phyloP scores from a whole-genome alignment of 2,888 invertebrate genomes.

The Subacronicta megacephala region DNA sequence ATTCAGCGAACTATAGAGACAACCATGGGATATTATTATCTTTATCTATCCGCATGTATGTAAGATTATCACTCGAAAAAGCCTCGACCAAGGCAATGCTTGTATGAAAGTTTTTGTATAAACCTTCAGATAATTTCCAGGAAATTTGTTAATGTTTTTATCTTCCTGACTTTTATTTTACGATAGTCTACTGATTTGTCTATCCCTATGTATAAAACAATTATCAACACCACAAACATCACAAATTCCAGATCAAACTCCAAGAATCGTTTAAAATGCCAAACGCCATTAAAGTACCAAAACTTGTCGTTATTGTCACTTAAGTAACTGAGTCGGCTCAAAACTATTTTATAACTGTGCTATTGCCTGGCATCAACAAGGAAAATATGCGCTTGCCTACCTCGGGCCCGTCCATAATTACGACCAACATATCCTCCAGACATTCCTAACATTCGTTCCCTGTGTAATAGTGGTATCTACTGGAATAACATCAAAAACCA shows the following conservation, averaged over 20 bases:
- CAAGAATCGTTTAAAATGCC: constrained; percentile 18
- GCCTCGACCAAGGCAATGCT: no score
- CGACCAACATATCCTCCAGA: constrained; percentile 56
- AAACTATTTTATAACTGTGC: constrained; percentile 54
- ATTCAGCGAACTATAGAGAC: no score
- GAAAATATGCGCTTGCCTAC: constrained; percentile 55
- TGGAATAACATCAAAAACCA: constrained; percentile 5
- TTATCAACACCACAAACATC: constrained; percentile 10
- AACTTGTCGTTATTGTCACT: constrained; percentile 47
- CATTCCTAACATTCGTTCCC: constrained; percentile 66
- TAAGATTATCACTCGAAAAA: no score
- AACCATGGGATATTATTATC: no score
- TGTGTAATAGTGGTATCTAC: constrained; percentile 55
- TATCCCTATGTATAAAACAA: no score
- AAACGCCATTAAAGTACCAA: constrained; percentile 27
- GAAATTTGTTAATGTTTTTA: no score
- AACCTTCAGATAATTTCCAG: no score
- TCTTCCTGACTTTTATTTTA: no score
- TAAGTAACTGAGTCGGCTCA: constrained; percentile 43
- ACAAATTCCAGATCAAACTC: constrained; percentile 1
- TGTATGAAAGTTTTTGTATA: no score
- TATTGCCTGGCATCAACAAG: constrained; percentile 45
- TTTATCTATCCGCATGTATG: no score
- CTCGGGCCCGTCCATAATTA: constrained; percentile 59
- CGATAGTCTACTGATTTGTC: no score